These are phyloP conservation scores for Delphinus delphis DNA, from an alignment of 2,113 vertebrate species.

Conservation along the genomic window DNA sequence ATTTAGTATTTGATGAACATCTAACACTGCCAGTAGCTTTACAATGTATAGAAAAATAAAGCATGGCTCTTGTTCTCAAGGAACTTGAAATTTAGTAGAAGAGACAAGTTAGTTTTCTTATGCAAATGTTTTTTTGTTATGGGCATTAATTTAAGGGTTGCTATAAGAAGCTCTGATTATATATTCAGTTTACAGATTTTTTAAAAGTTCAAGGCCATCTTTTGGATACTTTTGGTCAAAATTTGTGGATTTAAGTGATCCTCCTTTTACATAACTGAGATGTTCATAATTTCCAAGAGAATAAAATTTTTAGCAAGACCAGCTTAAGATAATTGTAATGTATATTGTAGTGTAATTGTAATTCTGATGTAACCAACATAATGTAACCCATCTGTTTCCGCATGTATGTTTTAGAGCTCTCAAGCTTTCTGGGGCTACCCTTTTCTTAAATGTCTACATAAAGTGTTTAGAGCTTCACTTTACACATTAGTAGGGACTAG, in stretches of 20 bases:
- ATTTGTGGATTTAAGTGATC: slow-evolving; percentile 17
- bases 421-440: background rate
- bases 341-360: background rate
- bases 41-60: background rate
- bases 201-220: background rate
- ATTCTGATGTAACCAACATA: background rate
- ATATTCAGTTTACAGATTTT: background rate
- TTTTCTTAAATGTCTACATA: slow-evolving; percentile 1
- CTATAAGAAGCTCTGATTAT: background rate
- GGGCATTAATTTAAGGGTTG: background rate
- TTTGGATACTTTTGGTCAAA: background rate
- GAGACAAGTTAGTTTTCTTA: background rate
- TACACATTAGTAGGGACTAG: background rate
- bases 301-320: background rate
- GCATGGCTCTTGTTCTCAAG: background rate
- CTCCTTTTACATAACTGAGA: background rate
- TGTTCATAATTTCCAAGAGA: slow-evolving; percentile 13
- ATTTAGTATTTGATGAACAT: background rate
- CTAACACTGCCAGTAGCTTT: background rate
- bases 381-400: background rate
- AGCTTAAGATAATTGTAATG: background rate
- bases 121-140: background rate
- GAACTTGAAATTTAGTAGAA: background rate
- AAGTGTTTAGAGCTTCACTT: background rate
- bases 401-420: background rate